Percentiles rank a stretch among this genome's conserved stretches.
Evolutionary conservation across 2,888 invertebrate species (phyloP).

Genomic region (Lymantria monacha): DNA sequence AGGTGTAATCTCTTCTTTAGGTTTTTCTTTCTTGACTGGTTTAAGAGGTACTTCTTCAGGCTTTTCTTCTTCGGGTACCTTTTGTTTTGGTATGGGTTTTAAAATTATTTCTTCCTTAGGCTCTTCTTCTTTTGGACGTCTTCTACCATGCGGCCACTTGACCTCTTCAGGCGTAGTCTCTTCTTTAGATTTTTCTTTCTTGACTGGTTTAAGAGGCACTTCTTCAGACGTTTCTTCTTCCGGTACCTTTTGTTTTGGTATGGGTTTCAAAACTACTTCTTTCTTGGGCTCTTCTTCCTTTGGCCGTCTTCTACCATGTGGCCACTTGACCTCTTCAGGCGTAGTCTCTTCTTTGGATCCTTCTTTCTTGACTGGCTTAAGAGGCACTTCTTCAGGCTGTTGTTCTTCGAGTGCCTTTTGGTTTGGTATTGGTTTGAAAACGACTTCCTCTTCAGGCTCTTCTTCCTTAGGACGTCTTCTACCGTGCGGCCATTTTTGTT

Average conservation of each 20-base stretch:
- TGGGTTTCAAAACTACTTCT: constrained; percentile 54
- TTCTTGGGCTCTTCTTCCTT: constrained; percentile 43
- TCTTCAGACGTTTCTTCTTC: constrained; percentile 57
- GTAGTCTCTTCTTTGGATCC: constrained; percentile 34
- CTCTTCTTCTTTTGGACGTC: constrained; percentile 38
- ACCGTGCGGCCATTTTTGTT: constrained; percentile 20
- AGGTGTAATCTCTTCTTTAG: constrained; percentile 35
- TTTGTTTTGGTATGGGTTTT: constrained; percentile 49
- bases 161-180: not conserved
- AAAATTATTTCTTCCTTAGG: constrained; percentile 34
- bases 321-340: constrained; percentile 43
- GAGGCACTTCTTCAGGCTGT: constrained; percentile 39
- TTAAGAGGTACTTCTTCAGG: constrained; percentile 27
- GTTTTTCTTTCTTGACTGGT: constrained; percentile 32
- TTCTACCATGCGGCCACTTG: constrained; percentile 14
- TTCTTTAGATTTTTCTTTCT: not conserved
- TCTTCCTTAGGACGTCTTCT: constrained; percentile 39
- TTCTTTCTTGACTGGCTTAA: constrained; percentile 41
- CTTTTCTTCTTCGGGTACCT: not conserved
- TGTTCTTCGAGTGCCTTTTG: constrained; percentile 20
- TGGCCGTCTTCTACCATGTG: constrained; percentile 40
- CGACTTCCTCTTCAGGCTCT: constrained; percentile 43
- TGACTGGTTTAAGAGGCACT: constrained; percentile 20
- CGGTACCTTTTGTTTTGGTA: constrained; percentile 54
- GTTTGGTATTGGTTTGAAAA: constrained; percentile 55